These are phyloP conservation scores for Nibea coibor DNA, from an alignment of 2,113 vertebrate species.

Conservation along the genomic window DNA sequence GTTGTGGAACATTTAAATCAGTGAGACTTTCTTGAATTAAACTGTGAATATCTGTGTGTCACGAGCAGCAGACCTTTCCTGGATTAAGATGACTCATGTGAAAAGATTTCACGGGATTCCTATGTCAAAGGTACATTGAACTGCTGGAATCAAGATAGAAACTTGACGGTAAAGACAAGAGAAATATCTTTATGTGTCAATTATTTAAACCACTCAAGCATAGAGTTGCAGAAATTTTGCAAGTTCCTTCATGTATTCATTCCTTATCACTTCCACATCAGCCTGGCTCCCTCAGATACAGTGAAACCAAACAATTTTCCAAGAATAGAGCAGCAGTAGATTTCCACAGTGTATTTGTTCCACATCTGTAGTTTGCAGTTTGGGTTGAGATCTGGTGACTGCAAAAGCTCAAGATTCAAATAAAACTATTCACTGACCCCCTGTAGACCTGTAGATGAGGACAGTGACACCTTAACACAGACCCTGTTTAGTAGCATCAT, in stretches of 20 bases:
- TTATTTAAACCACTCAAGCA: not conserved
- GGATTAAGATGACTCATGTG: slow-evolving; percentile 74
- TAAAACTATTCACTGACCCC: not conserved
- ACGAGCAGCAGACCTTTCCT: not conserved
- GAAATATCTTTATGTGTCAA: not conserved
- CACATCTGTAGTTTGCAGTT: not conserved
- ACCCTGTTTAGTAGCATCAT: not conserved
- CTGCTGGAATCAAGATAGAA: not conserved
- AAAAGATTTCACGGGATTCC: slow-evolving; percentile 77
- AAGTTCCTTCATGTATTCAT: not conserved
- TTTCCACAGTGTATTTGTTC: slow-evolving; percentile 1
- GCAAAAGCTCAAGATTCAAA: not conserved
- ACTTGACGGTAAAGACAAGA: not conserved
- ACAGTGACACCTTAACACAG: not conserved
- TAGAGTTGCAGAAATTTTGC: too few relatives aligned
- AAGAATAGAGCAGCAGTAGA: not conserved
- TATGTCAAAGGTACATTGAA: slow-evolving; percentile 82
- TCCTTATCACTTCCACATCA: not conserved
- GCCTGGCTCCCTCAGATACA: too few relatives aligned
- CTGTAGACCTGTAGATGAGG: not conserved
- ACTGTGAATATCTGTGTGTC: not conserved
- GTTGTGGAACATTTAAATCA: not conserved
- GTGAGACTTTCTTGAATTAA: not conserved
- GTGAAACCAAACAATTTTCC: not conserved
- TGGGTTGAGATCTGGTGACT: not conserved